Evolutionary conservation across 2,888 invertebrate species (phyloP), one percentile per base, ranked within the genome.

Genomic region (Lasioglossum malachurum): DNA sequence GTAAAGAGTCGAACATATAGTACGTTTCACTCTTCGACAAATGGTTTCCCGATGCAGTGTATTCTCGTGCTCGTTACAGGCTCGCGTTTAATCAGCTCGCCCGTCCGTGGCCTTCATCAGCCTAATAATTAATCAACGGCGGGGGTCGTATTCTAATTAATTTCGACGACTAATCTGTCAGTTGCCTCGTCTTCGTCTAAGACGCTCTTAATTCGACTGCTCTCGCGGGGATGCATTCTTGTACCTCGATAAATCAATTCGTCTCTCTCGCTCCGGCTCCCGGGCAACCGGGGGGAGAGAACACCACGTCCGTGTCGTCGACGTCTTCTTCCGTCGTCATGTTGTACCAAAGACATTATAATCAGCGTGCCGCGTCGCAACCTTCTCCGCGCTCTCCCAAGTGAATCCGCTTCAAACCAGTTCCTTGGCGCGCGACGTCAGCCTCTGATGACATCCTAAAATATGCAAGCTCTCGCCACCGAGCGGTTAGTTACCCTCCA

Each of bases 401-500:
- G 60, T 83, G 77, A 75, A 53, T 72, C 78, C 69, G 64, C 80
- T 53, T 88, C 75, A 19, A 60, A 64, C 64, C 72, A 38, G 72
- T 35, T 76, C 57, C 77, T 77, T 67, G 41, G 31, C 44, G 78
- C 81, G 53, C 64, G 80, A 74, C 77, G 88, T 87, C 87, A 86
- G 87, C 83, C 88, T 87, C 90, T 91, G 91, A 93, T 92, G 92
- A 93, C 91, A 89, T 91, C 91, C 84, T 93, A 87, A 93, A 93
- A 93, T 93, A 93, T 93, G 91, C 92, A 93, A 88, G 88, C 86
- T 83, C 83, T 84, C 84, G 74, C 78, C 75, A 73, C 82, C 46
- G 75, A 84, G 87, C 84, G 88, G 90, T 93, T 90, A 91, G 91
- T 91, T 92, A 90, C 87, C 87, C 85, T 73, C 60, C 27, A 53